A percentile compares a stretch with the other conserved stretches of the same genome.
Conservation (phyloP, 1,140 invertebrate species). For the Pogonus chalceus region DNA sequence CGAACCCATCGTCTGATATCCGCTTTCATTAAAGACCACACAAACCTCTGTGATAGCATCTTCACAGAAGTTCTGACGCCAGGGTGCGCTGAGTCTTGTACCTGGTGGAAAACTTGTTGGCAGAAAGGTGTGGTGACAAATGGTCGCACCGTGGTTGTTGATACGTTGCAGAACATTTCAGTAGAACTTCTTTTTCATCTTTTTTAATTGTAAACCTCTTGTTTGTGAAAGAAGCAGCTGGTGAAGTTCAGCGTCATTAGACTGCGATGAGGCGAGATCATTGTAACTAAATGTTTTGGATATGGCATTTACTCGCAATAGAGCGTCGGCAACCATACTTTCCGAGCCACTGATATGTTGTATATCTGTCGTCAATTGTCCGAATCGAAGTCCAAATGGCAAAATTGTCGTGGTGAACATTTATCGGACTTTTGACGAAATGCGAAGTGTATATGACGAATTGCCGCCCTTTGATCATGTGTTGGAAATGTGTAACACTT, state of each 20-base stretch:
- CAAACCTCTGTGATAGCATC: slow-evolving; percentile 8
- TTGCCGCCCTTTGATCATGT: slow-evolving; percentile 32
- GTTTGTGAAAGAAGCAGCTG: slow-evolving; percentile 2
- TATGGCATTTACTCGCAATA: slow-evolving; percentile 18
- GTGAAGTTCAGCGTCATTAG: slow-evolving; percentile 15
- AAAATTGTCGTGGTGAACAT: slow-evolving; percentile 22
- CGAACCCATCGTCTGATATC: slow-evolving; percentile 13
- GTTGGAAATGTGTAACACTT: no score
- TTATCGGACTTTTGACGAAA: slow-evolving; percentile 24
- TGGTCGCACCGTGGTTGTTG: slow-evolving; percentile 17
- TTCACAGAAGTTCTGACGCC: slow-evolving; percentile 14
- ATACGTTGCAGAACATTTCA: slow-evolving; percentile 20
- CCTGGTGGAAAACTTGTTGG: slow-evolving; percentile 17
- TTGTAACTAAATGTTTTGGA: slow-evolving; percentile 8
- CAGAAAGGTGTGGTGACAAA: slow-evolving; percentile 20
- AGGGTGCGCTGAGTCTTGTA: slow-evolving; percentile 23
- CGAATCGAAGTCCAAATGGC: slow-evolving; percentile 17
- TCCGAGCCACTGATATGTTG: no score
- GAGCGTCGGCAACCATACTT: slow-evolving; percentile 24
- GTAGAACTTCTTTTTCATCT: background rate
- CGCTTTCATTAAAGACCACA: slow-evolving; percentile 15
- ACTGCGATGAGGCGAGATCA: slow-evolving; percentile 10
- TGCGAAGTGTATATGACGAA: slow-evolving; percentile 30
- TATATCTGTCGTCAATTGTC: no score
- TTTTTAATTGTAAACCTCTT: slow-evolving; percentile 8